These are phyloP conservation scores for Eulimnadia texana DNA, from an alignment of 1,140 invertebrate species.

Conservation along the genomic window DNA sequence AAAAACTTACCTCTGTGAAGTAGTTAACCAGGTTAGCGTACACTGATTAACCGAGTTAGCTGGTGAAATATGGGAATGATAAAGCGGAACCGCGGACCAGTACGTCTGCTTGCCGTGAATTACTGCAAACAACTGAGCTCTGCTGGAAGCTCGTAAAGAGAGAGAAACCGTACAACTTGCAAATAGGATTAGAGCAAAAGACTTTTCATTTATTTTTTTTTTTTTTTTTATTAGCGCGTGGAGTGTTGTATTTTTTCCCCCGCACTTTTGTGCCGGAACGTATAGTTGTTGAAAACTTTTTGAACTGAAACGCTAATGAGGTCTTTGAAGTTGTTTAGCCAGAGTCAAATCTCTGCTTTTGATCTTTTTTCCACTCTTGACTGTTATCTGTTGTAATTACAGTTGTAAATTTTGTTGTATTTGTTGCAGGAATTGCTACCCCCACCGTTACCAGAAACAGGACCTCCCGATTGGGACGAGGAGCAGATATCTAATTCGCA, in stretches of 20 bases:
- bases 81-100: not conserved
- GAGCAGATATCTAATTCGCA: not conserved
- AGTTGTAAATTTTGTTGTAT: not conserved
- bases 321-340: too few relatives aligned
- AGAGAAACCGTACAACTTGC: not conserved
- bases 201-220: not conserved
- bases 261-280: too few relatives aligned
- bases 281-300: too few relatives aligned
- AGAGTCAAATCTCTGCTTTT: too few relatives aligned
- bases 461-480: not conserved
- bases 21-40: too few relatives aligned
- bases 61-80: not conserved
- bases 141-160: not conserved
- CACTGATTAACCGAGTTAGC: too few relatives aligned
- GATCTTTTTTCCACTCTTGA: not conserved
- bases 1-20: too few relatives aligned
- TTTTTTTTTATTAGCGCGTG: not conserved
- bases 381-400: not conserved
- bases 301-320: too few relatives aligned
- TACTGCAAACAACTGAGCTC: not conserved
- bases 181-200: not conserved
- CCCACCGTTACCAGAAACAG: conserved; percentile 3
- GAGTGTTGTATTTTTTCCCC: too few relatives aligned
- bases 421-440: not conserved
- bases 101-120: not conserved